Conservation (phyloP, 2,797 vertebrate genomes). For the Anguilla anguilla region DNA sequence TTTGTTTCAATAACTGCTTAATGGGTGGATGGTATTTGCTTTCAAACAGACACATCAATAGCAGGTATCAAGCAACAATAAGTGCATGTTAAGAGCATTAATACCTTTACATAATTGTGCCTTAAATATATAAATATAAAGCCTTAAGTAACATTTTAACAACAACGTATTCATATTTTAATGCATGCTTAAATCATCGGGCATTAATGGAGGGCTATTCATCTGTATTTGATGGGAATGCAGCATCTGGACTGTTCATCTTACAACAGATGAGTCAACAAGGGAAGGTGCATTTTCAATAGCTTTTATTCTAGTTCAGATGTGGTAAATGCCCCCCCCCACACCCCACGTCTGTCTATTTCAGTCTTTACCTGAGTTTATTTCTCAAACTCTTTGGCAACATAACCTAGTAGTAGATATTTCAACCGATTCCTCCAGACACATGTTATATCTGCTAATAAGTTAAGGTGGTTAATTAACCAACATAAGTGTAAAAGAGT, state of each 20-base stretch:
- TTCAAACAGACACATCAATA: neutral
- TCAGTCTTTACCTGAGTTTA: conserved; percentile 41
- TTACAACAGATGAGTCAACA: neutral
- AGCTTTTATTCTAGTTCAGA: neutral
- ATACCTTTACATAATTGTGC: neutral
- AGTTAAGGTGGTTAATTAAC: conserved; percentile 38
- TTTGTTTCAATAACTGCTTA: neutral
- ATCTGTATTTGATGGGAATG: neutral
- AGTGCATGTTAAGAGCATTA: neutral
- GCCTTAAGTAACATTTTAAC: neutral
- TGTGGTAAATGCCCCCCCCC: neutral
- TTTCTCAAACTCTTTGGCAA: conserved; percentile 61
- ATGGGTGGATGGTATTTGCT: neutral
- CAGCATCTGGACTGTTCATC: neutral
- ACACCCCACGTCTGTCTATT: conserved; percentile 38
- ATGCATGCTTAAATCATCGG: neutral
- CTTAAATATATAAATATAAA: no score
- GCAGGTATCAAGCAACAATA: neutral
- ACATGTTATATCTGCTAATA: neutral
- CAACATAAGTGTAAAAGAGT: conserved; percentile 61
- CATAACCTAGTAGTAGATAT: conserved; percentile 55
- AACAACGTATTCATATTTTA: neutral
- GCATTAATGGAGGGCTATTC: neutral
- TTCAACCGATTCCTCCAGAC: conserved; percentile 57
- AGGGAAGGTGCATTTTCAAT: neutral